Evolutionary conservation across 2,113 vertebrate genomes (phyloP).

Genomic region (Dermatemys mawii): DNA sequence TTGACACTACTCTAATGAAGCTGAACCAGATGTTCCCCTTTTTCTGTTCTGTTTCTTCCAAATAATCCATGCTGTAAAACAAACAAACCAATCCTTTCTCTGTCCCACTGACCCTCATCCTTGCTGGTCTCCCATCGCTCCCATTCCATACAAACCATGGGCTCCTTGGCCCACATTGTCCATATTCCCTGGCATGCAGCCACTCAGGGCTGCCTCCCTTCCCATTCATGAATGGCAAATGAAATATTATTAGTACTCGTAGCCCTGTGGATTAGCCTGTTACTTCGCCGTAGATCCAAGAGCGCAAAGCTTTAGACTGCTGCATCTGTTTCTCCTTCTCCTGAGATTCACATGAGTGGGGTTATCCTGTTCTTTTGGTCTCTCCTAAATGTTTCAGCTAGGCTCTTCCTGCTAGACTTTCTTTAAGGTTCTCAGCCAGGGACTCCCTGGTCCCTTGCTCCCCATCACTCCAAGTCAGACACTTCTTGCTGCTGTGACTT

Average conservation of each 20-base stretch:
- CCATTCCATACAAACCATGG: rapidly evolving
- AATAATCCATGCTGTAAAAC: not conserved
- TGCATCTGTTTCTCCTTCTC: conserved; percentile 21
- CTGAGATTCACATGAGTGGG: rapidly evolving
- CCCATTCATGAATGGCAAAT: not conserved
- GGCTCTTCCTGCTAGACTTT: not conserved
- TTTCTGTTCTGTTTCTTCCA: not conserved
- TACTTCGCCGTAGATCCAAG: not conserved
- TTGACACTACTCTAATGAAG: conserved; percentile 45
- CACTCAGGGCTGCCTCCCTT: not conserved
- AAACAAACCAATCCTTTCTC: not conserved
- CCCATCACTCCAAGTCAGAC: not conserved
- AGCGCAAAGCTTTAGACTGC: conserved; percentile 26
- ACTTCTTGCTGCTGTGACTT: not conserved
- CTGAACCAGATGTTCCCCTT: conserved; percentile 31
- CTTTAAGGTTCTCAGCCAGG: conserved; percentile 61
- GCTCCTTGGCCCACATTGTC: not conserved
- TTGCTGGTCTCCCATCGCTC: not conserved
- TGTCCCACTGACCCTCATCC: rapidly evolving
- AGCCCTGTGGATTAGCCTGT: not conserved
- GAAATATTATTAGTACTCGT: rapidly evolving
- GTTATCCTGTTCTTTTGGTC: conserved; percentile 20
- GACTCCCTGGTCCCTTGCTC: conserved; percentile 50
- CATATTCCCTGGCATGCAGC: rapidly evolving
- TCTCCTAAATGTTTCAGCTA: conserved; percentile 10